Conservation (phyloP, 2,888 invertebrate species). For the Aleiodes testaceus region DNA sequence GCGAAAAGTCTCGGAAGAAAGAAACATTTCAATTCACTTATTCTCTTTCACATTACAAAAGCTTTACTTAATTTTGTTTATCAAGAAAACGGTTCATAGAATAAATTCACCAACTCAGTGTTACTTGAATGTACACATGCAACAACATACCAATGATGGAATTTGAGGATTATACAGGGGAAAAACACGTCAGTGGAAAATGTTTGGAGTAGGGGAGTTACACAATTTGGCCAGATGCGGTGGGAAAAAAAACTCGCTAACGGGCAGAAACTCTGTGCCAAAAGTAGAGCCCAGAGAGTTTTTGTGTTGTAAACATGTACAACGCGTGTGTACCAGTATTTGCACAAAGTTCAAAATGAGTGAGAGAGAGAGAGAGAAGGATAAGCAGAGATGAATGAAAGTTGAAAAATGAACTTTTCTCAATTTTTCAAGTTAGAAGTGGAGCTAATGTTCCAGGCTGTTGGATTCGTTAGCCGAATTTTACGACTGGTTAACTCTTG, state of each 20-base stretch:
- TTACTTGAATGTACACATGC: neutral
- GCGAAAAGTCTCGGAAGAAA: too few species aligned
- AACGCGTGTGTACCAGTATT: too few species aligned
- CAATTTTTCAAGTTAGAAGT: too few species aligned
- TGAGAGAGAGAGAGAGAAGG: too few species aligned
- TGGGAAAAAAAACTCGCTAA: constrained; percentile 12
- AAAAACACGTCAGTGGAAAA: constrained; percentile 10
- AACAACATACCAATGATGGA: neutral
- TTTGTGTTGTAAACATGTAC: neutral
- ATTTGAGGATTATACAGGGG: neutral
- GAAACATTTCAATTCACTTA: neutral
- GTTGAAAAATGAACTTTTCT: too few species aligned
- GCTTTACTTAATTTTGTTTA: too few species aligned
- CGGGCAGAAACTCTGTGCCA: neutral
- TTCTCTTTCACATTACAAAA: too few species aligned
- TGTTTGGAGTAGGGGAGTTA: neutral
- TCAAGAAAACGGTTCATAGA: neutral
- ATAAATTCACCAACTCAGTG: neutral
- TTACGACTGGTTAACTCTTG: too few species aligned
- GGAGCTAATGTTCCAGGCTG: too few species aligned
- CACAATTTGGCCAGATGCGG: constrained; percentile 12
- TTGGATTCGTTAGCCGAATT: too few species aligned
- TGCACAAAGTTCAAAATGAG: too few species aligned
- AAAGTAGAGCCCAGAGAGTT: constrained; percentile 3
- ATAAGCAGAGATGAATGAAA: too few species aligned